Percentiles rank a stretch among this genome's conserved stretches.
phyloP scores from a whole-genome alignment of 2,888 invertebrate species.

The Cheilosia scutellata region DNA sequence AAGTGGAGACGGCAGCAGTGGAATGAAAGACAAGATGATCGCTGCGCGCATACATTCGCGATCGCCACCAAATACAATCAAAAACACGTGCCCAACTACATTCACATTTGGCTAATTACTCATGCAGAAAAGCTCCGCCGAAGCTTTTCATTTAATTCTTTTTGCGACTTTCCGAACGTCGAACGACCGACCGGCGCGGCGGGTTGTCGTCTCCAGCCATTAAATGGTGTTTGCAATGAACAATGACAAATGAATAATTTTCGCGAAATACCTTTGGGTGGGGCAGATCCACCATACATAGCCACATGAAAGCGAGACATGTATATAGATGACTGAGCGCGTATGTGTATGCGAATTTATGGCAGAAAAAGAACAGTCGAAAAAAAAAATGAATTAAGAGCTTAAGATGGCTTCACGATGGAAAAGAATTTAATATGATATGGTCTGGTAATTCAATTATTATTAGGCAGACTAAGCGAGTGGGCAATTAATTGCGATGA shows the following conservation, averaged over 20 bases:
- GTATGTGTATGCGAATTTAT: constrained; percentile 19
- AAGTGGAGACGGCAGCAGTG: constrained; percentile 62
- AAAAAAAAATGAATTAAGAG: constrained; percentile 35
- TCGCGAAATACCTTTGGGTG: constrained; percentile 76
- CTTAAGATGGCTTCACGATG: constrained; percentile 48
- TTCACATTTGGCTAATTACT: constrained; percentile 77
- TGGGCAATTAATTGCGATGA: constrained; percentile 53
- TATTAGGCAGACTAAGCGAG: constrained; percentile 41
- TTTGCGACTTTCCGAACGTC: constrained; percentile 19
- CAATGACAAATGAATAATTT: constrained; percentile 76
- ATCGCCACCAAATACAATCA: constrained; percentile 75
- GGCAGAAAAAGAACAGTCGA: constrained; percentile 17
- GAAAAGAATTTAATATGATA: constrained; percentile 61
- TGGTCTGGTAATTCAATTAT: constrained; percentile 66
- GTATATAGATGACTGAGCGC: constrained; percentile 21
- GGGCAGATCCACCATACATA: constrained; percentile 72
- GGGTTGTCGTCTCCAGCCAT: constrained; percentile 62
- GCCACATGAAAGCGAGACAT: constrained; percentile 11
- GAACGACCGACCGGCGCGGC: constrained; percentile 32
- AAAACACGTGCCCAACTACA: constrained; percentile 83
- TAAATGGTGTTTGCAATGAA: constrained; percentile 64
- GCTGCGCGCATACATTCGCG: constrained; percentile 51
- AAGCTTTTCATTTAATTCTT: constrained; percentile 42
- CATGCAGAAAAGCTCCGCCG: constrained; percentile 71
- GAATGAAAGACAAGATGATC: constrained; percentile 70